A percentile compares a stretch with the other conserved stretches of the same genome.
Conservation (phyloP, 37 sponge, comb jelly and placozoan genomes). For the Tethya wilhelma region DNA sequence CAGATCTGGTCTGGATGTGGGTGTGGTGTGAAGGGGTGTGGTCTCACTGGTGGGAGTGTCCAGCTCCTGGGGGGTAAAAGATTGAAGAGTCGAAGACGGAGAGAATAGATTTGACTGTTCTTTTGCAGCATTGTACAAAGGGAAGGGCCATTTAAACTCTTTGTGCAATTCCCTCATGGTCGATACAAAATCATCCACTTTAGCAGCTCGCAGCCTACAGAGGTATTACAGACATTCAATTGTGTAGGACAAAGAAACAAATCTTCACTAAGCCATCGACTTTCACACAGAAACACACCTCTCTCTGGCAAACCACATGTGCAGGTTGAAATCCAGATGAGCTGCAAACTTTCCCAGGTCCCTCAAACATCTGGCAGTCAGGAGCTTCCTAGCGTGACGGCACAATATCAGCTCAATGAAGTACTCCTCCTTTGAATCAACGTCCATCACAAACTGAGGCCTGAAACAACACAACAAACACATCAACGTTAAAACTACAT, state of each 20-base stretch:
- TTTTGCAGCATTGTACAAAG: not conserved
- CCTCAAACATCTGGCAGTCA: slow-evolving; percentile 46
- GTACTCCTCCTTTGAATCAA: slow-evolving; percentile 81
- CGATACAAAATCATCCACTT: slow-evolving; percentile 51
- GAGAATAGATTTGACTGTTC: not conserved
- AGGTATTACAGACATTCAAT: not conserved
- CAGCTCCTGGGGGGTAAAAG: not conserved
- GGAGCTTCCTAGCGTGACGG: slow-evolving; percentile 86
- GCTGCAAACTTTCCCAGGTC: slow-evolving; percentile 90
- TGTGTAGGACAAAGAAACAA: not conserved
- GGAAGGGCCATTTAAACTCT: slow-evolving; percentile 79
- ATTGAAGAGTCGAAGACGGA: not conserved
- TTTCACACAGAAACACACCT: slow-evolving; percentile 23
- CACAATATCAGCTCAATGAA: slow-evolving; percentile 88
- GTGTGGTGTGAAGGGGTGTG: no score
- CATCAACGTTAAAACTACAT: not conserved
- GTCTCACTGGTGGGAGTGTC: slow-evolving; percentile 1
- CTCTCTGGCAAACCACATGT: slow-evolving; percentile 82
- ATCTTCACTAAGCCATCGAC: not conserved
- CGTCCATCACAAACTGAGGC: slow-evolving; percentile 87
- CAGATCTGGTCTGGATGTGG: not conserved
- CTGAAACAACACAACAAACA: slow-evolving; percentile 9
- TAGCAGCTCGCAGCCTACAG: slow-evolving; percentile 60
- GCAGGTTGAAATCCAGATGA: slow-evolving; percentile 80
- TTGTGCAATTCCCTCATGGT: slow-evolving; percentile 53